Evolutionary conservation across 1,140 invertebrate species (phyloP).

Genomic region (Zeugodacus cucurbitae): DNA sequence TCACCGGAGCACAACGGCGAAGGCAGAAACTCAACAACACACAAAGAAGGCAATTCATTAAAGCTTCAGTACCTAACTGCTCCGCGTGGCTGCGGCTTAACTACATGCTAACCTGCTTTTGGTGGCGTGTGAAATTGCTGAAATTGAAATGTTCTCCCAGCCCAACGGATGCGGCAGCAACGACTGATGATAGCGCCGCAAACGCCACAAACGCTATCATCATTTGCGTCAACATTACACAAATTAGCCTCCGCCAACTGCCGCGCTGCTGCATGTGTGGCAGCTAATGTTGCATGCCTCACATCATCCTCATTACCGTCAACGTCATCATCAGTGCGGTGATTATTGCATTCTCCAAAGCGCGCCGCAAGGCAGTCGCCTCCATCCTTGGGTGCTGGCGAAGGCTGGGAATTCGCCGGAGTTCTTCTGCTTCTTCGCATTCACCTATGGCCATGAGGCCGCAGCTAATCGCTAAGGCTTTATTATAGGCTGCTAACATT

Average conservation of each 20-base stretch:
- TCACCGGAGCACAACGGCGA: too few relatives aligned
- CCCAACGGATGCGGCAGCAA: not conserved
- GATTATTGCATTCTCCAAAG: not conserved
- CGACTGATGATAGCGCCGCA: not conserved
- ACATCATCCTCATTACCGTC: not conserved
- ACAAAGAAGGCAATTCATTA: not conserved
- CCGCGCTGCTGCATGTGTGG: not conserved
- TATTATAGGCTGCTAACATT: not conserved
- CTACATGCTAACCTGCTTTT: not conserved
- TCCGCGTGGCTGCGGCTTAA: not conserved
- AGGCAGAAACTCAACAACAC: too few relatives aligned
- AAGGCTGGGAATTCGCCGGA: not conserved
- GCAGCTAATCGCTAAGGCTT: not conserved
- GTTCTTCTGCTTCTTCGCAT: not conserved
- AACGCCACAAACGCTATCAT: not conserved
- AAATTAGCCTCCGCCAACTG: not conserved
- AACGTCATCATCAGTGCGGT: not conserved
- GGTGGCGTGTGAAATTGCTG: conserved; percentile 8
- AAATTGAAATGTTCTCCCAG: conserved; percentile 30
- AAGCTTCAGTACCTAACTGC: not conserved
- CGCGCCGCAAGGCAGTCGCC: not conserved
- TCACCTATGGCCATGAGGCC: not conserved
- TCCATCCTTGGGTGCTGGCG: not conserved
- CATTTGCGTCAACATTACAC: conserved; percentile 16
- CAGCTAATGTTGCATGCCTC: not conserved